These are phyloP conservation scores for Crotalus viridis DNA, from an alignment of 2,113 vertebrate genomes.

Conservation along the genomic window DNA sequence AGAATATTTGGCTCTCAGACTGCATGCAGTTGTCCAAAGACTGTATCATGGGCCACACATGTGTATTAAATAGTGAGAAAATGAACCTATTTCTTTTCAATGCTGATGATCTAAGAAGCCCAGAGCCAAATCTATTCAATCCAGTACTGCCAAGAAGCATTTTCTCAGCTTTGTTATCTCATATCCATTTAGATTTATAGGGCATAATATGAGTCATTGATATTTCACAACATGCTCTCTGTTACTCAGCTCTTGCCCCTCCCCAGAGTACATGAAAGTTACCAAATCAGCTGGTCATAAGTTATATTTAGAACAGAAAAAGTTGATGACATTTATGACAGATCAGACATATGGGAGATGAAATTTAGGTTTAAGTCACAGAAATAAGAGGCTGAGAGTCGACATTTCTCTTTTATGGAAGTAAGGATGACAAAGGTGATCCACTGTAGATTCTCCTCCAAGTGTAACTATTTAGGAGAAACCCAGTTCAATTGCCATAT, in stretches of 20 bases:
- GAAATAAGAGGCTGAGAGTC: background rate
- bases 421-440: background rate
- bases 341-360: background rate
- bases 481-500: background rate
- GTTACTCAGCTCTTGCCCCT: background rate
- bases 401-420: background rate
- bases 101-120: background rate
- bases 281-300: background rate
- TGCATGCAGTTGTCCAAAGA: background rate
- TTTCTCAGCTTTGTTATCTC: background rate
- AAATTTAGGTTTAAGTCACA: background rate
- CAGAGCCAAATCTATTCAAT: background rate
- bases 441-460: background rate
- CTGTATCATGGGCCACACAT: background rate
- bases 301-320: constrained; percentile 14
- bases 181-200: background rate
- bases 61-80: background rate
- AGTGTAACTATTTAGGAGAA: background rate
- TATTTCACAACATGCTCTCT: background rate
- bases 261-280: background rate
- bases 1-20: background rate
- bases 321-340: constrained; percentile 5
- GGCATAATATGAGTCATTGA: constrained; percentile 8
- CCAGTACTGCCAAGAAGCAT: background rate
- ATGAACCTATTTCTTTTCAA: background rate